Evolutionary conservation across 1,140 invertebrate species (phyloP), one percentile per base, ranked within the genome.

Genomic region (Colletes latitarsis): DNA sequence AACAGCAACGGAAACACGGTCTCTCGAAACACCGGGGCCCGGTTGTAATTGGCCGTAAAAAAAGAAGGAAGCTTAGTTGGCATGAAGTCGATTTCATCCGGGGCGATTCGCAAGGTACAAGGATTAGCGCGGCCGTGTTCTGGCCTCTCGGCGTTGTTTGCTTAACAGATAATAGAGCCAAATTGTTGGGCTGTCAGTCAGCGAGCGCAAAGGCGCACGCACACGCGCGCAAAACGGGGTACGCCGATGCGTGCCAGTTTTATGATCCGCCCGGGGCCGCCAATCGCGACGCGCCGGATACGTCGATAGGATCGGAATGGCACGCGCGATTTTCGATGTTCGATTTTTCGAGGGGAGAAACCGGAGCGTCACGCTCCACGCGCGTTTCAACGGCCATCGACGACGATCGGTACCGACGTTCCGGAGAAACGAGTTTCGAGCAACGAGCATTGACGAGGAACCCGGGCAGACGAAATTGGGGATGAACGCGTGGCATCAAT

Each of bases 131-230:
- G 12, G 39, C n/a, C 15, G 30, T 30, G 30, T 30, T 82, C 73
- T 81, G 75, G 80, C 82, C 88, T 88, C 85, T 82, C 78, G 87
- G 88, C 85, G 86, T 83, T 91, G 88, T 91, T 91, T 91, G 88
- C 88, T 90, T 87, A 90, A 89, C 82, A 84, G 87, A 90, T 90
- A 91, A 92, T 91, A 84, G 88, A 79, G 58, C 75, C 78, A 91
- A 91, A 92, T 92, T 92, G 89, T 88, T 88, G 83, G 88, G 69
- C 88, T 91, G 90, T 90, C 90, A 90, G 84, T 90, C 88, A 88
- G 80, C 57, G 77, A 71, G 82, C 58, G 64, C 30, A 9, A 67
- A 49, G n/a, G 39, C 70, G 21, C 55, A 58, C 21, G 58, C 30
- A 58, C 68, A 52, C 52, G 39, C 66, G n/a, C 39, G 57, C 17